Evolutionary conservation across 2,113 vertebrate species (phyloP).

Genomic region (cattle (Bos taurus)): ARS-UCD2.0 NC_037330.1:23089001-23089500

Average conservation of each 20-base stretch:
- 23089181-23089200: background rate
- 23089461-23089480: background rate
- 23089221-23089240: background rate
- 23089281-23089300: background rate
- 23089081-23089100: slow-evolving; percentile 15
- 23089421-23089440: background rate
- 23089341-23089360: background rate
- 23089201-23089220: background rate
- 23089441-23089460: background rate
- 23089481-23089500: background rate
- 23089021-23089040: slow-evolving; percentile 5
- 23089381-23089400: background rate
- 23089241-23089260: background rate
- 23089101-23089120: background rate
- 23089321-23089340: background rate
- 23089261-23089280: background rate
- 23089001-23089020: background rate
- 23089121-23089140: background rate
- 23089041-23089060: slow-evolving; percentile 21
- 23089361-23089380: background rate
- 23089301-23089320: background rate
- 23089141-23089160: background rate
- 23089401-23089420: background rate
- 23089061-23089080: slow-evolving; percentile 1
- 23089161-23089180: slow-evolving; percentile 21